Evolutionary conservation across 2,888 invertebrate genomes (phyloP).

Genomic region (Leptinotarsa juncta): DNA sequence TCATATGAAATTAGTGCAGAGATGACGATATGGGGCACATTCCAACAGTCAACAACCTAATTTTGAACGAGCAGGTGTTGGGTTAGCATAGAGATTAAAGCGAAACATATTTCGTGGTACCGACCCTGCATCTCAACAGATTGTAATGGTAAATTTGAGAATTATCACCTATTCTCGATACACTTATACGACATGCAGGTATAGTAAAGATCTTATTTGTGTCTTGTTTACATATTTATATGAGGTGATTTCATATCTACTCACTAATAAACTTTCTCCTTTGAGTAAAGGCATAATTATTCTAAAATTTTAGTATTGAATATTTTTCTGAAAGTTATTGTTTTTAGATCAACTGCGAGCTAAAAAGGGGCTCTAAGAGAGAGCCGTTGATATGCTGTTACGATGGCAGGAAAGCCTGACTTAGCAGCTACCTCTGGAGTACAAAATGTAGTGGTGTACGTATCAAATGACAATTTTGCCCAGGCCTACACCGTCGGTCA

Average conservation of each 20-base stretch:
- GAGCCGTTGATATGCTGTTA: constrained; percentile 79
- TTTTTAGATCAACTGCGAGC: constrained; percentile 62
- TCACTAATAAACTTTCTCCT: constrained; percentile 26
- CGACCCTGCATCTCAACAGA: constrained; percentile 49
- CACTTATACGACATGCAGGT: constrained; percentile 67
- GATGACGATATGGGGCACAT: constrained; percentile 48
- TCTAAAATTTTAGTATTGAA: constrained; percentile 5
- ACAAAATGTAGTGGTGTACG: constrained; percentile 71
- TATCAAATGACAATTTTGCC: constrained; percentile 70
- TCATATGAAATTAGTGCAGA: constrained; percentile 43
- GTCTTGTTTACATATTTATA: constrained; percentile 38
- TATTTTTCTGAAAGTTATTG: constrained; percentile 27
- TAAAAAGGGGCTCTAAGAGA: constrained; percentile 66
- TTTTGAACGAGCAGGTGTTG: constrained; percentile 64
- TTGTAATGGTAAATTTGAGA: constrained; percentile 66
- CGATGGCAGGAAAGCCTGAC: constrained; percentile 84
- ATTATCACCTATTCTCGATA: constrained; percentile 57
- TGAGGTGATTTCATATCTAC: constrained; percentile 35
- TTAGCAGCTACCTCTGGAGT: constrained; percentile 70
- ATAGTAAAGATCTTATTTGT: constrained; percentile 32
- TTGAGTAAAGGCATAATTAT: constrained; percentile 28
- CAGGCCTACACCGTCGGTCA: constrained; percentile 68
- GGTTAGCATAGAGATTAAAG: constrained; percentile 54
- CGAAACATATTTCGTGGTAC: constrained; percentile 45
- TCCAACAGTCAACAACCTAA: constrained; percentile 53